These are phyloP conservation scores for Neodiprion lecontei DNA, from an alignment of 1,140 invertebrate genomes.

Conservation along the genomic window DNA sequence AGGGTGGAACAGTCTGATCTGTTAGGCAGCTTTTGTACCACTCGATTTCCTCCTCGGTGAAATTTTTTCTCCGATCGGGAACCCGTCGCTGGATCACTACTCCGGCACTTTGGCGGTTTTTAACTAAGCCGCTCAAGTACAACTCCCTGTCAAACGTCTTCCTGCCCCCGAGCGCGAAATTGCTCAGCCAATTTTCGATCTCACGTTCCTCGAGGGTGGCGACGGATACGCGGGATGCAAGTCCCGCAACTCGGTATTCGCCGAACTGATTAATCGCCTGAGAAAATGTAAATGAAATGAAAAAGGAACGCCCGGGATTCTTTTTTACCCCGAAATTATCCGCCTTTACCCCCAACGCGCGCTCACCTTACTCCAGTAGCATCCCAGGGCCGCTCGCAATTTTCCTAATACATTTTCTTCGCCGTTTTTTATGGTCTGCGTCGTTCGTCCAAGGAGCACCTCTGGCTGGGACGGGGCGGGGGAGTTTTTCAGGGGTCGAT, in stretches of 20 bases:
- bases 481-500: slow-evolving; percentile 23
- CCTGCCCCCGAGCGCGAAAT: slow-evolving; percentile 35
- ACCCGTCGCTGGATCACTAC: background rate
- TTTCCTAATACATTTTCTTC: slow-evolving; percentile 30
- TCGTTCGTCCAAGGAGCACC: background rate
- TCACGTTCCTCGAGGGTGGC: slow-evolving; percentile 3
- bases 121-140: slow-evolving; percentile 35
- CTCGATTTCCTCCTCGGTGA: slow-evolving; percentile 25
- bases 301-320: background rate
- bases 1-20: slow-evolving; percentile 33
- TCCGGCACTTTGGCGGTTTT: background rate
- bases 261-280: background rate
- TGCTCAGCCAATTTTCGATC: slow-evolving; percentile 18
- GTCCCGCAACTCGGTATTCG: background rate
- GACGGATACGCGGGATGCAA: background rate
- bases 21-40: slow-evolving; percentile 41
- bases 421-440: slow-evolving; percentile 3
- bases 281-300: background rate
- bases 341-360: no score
- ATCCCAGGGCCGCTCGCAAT: slow-evolving; percentile 37
- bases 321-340: no score
- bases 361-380: slow-evolving; percentile 34
- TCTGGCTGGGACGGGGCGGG: background rate
- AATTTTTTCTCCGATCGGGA: background rate
- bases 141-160: slow-evolving; percentile 33